Percentiles rank a stretch among this genome's conserved stretches.
Conservation (phyloP, 2,113 vertebrate genomes). For the Corythornis vintsioides region DNA sequence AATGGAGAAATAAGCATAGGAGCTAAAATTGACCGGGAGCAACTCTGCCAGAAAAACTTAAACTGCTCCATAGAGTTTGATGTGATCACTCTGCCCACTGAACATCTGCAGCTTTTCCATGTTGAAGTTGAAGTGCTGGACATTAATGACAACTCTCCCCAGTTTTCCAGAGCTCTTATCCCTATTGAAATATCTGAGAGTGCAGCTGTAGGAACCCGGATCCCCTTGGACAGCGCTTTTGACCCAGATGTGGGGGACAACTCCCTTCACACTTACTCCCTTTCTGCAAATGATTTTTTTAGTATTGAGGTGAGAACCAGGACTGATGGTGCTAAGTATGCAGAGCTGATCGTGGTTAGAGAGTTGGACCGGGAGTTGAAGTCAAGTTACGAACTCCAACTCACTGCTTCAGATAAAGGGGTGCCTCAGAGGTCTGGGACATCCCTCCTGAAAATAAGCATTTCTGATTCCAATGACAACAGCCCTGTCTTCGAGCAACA, state of each 20-base stretch:
- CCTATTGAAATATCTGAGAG: slow-evolving; percentile 96
- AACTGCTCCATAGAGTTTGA: slow-evolving; percentile 98
- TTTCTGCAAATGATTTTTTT: slow-evolving; percentile 91
- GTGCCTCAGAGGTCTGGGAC: slow-evolving; percentile 90
- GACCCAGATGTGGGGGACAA: slow-evolving; percentile 96
- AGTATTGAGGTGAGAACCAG: slow-evolving; percentile 89
- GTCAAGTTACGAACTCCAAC: slow-evolving; percentile 88
- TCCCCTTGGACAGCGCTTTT: slow-evolving; percentile 91
- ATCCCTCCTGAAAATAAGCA: slow-evolving; percentile 89
- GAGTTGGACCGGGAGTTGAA: slow-evolving; percentile 91
- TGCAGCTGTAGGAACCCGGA: slow-evolving; percentile 90
- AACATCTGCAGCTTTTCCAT: slow-evolving; percentile 94
- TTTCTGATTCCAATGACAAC: slow-evolving; percentile 98
- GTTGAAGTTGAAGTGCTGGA: slow-evolving; percentile 97
- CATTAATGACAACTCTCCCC: slow-evolving; percentile 95
- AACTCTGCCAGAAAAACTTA: slow-evolving; percentile 92
- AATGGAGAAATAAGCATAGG: slow-evolving; percentile 93
- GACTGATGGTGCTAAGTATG: slow-evolving; percentile 93
- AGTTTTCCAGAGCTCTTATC: slow-evolving; percentile 90
- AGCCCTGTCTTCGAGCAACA: slow-evolving; percentile 91
- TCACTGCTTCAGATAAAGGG: slow-evolving; percentile 91
- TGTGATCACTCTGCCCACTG: slow-evolving; percentile 94
- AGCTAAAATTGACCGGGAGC: slow-evolving; percentile 92
- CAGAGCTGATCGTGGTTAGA: slow-evolving; percentile 90
- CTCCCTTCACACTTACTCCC: slow-evolving; percentile 88